phyloP scores from a whole-genome alignment of 1,140 invertebrate genomes.

The Monochamus saltuarius region DNA sequence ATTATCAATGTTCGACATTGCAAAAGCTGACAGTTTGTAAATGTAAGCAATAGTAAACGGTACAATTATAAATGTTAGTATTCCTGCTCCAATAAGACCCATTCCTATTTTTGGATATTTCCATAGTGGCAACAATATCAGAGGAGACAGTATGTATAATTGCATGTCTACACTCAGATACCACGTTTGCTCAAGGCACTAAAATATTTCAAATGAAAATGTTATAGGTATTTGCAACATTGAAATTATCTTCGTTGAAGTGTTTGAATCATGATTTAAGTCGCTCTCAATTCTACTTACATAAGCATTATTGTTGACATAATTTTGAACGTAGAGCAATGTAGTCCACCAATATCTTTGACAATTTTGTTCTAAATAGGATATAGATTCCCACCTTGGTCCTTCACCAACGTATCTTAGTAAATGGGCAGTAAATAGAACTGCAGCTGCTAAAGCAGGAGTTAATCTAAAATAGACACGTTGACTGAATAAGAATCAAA shows the following conservation, averaged over 20 bases:
- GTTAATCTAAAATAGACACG: slow-evolving; percentile 55
- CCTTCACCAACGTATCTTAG: slow-evolving; percentile 59
- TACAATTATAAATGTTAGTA: no score
- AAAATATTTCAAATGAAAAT: no score
- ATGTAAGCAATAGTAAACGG: no score
- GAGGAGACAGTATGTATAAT: slow-evolving; percentile 10
- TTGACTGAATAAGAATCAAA: no score
- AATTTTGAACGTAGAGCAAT: slow-evolving; percentile 56
- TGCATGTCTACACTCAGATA: slow-evolving; percentile 17
- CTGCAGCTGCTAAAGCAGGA: slow-evolving; percentile 58
- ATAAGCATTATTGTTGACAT: slow-evolving; percentile 44
- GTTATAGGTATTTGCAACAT: no score
- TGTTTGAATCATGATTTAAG: no score
- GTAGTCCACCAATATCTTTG: slow-evolving; percentile 58
- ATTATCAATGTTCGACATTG: no score
- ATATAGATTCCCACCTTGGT: slow-evolving; percentile 52
- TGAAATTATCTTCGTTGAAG: no score
- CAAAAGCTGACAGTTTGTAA: no score
- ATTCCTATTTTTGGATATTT: no score
- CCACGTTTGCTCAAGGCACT: slow-evolving; percentile 25
- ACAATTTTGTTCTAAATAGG: slow-evolving; percentile 43
- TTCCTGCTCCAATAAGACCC: no score
- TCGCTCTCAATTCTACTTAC: slow-evolving; percentile 5
- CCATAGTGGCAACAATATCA: slow-evolving; percentile 3
- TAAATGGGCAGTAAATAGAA: slow-evolving; percentile 56